Percentiles rank a stretch among this genome's conserved stretches.
Conservation (phyloP, 1,140 invertebrate genomes). For the Drosophila azteca region DNA sequence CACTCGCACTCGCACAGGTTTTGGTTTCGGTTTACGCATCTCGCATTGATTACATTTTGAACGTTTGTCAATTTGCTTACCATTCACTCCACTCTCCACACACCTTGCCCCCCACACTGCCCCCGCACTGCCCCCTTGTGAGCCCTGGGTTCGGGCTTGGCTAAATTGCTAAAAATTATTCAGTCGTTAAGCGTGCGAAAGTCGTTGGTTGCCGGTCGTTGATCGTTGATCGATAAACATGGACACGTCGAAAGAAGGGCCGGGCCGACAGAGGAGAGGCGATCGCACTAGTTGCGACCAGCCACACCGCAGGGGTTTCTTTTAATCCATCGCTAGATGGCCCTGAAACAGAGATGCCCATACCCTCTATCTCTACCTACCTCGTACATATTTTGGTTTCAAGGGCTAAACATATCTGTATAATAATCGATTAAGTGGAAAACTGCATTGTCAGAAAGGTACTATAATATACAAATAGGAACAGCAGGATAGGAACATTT, state of each 20-base stretch:
- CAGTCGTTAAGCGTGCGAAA: conserved; percentile 76
- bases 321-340: not conserved
- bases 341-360: not conserved
- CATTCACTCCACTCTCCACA: conserved; percentile 38
- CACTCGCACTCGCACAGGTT: conserved; percentile 26
- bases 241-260: not conserved
- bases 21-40: conserved; percentile 70
- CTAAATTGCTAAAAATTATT: conserved; percentile 72
- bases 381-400: no score
- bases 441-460: no score
- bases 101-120: conserved; percentile 2
- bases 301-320: conserved; percentile 15
- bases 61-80: conserved; percentile 78
- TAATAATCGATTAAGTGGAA: no score
- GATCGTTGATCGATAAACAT: conserved; percentile 27
- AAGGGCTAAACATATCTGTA: no score
- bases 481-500: no score
- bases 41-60: conserved; percentile 81
- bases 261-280: no score
- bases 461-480: no score
- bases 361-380: not conserved
- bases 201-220: conserved; percentile 13
- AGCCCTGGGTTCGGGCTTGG: conserved; percentile 9
- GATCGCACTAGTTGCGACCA: conserved; percentile 7
- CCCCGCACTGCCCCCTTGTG: not conserved